Evolutionary conservation across 2,888 invertebrate genomes (phyloP), one percentile per base, ranked within the genome.

Genomic region (Spisula solida): DNA sequence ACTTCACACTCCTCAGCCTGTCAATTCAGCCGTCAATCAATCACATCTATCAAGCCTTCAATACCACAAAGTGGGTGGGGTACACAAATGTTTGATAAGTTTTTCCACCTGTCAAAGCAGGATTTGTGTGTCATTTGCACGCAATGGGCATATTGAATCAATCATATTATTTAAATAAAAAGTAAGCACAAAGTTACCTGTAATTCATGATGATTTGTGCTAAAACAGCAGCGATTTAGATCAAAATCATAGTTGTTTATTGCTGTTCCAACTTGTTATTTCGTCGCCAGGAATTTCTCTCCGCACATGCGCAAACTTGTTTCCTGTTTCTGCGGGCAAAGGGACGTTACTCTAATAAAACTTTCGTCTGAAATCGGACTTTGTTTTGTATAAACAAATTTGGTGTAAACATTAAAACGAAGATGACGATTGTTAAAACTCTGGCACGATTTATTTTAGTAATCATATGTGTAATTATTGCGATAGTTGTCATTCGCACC

Each of bases 241-340:
- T 47, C 20, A 66, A 81, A 83, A 29, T 47, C 70, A 84, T 48
- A 78, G 56, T 86, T 91, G 92, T 89, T 89, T 91, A 86, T 92
- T 86, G 66, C 88, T 82, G 70, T 34, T 31, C 34, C 12, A 88
- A 70, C 90, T 94, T 87, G 88, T 93, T 90, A 86, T 90, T 93
- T 91, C 78, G 94, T 94, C 93, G 92, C 93, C 94, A 94, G 93
- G 93, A 93, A 94, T 93, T 92, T 86, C 87, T 55, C 78, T 75
- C 88, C 55, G 81, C 91, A 93, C 94, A 94, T 94, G 94, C 94
- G 94, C 94, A 94, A 86, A 92, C 93, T 81, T 87, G 94, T 92
- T 91, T 90, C 87, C 91, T 88, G 81, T 88, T 29, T 18, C 4
- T 41, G 87, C 82, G 83, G 78, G 79, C 66, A 34, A 83, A 66